Evolutionary conservation across 2,797 vertebrate species (phyloP).

Genomic region (Linurgus olivaceus): DNA sequence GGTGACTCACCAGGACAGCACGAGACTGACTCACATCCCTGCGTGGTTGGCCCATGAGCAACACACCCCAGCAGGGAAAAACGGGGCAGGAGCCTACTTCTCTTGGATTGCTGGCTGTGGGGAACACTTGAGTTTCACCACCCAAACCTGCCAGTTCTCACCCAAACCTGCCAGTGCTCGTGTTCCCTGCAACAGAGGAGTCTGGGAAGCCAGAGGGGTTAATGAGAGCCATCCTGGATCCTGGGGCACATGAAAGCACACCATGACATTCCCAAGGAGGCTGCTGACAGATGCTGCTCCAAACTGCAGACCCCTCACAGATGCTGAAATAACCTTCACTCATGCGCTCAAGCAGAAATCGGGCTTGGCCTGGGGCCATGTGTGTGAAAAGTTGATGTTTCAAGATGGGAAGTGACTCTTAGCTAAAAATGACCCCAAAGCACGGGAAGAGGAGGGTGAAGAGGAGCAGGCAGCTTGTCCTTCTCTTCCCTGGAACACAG

Average conservation of each 20-base stretch:
- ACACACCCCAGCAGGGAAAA: not conserved
- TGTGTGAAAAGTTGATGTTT: not conserved
- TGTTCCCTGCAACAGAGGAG: accelerated
- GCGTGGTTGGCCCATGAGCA: not conserved
- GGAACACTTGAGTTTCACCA: not conserved
- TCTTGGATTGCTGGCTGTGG: not conserved
- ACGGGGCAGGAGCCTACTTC: accelerated
- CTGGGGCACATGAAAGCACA: not conserved
- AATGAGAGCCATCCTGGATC: not conserved
- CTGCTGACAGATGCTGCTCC: not conserved
- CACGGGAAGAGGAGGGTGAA: not conserved
- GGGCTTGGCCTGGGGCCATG: not conserved
- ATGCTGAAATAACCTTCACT: not conserved
- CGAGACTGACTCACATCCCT: not conserved
- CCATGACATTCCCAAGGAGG: not conserved
- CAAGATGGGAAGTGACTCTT: not conserved
- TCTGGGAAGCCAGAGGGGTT: not conserved
- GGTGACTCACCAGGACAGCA: not conserved
- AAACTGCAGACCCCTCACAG: not conserved
- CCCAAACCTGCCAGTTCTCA: not conserved
- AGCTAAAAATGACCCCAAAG: not conserved
- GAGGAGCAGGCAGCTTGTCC: not conserved
- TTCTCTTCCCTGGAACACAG: not conserved
- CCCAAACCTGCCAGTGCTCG: not conserved
- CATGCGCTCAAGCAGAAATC: not conserved